Percentiles rank a stretch among this genome's conserved stretches.
phyloP scores from a whole-genome alignment of 1,140 invertebrate species.

The Lordiphosa clarofinis region DNA sequence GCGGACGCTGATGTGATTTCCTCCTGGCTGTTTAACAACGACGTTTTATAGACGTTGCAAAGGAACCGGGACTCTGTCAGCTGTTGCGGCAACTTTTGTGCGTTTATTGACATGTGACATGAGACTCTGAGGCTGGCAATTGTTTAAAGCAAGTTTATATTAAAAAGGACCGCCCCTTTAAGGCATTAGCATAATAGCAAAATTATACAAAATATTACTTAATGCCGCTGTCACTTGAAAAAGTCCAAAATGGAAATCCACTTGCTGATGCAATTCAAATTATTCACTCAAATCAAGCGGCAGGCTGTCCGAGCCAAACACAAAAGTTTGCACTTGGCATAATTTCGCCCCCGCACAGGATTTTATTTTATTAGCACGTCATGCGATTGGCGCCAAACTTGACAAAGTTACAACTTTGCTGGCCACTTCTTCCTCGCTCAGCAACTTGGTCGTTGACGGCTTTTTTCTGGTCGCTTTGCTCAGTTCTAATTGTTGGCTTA shows the following conservation, averaged over 20 bases:
- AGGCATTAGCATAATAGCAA: constrained; percentile 60
- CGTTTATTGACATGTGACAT: constrained; percentile 61
- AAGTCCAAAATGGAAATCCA: constrained; percentile 55
- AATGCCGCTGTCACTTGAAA: constrained; percentile 49
- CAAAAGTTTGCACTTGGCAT: constrained; percentile 75
- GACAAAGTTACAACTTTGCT: constrained; percentile 72
- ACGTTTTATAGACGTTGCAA: constrained; percentile 25
- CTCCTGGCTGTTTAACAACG: constrained; percentile 27
- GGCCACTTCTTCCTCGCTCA: constrained; percentile 7
- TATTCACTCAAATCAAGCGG: constrained; percentile 74
- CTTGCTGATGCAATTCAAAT: constrained; percentile 68
- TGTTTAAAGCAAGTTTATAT: constrained; percentile 45
- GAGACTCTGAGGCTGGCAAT: neutral
- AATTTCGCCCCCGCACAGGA: constrained; percentile 47
- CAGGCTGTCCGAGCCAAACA: constrained; percentile 49
- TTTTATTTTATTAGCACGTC: constrained; percentile 77
- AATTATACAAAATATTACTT: constrained; percentile 21
- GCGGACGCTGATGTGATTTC: constrained; percentile 61
- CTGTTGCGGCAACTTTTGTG: constrained; percentile 41
- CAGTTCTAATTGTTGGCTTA: constrained; percentile 77
- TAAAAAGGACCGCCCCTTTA: constrained; percentile 57
- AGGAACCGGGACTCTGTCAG: constrained; percentile 8
- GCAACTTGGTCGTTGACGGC: constrained; percentile 27
- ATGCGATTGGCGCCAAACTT: constrained; percentile 75
- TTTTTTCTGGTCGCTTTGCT: constrained; percentile 66